Evolutionary conservation across 2,113 vertebrate genomes (phyloP).

Genomic region (Mungos mungo): DNA sequence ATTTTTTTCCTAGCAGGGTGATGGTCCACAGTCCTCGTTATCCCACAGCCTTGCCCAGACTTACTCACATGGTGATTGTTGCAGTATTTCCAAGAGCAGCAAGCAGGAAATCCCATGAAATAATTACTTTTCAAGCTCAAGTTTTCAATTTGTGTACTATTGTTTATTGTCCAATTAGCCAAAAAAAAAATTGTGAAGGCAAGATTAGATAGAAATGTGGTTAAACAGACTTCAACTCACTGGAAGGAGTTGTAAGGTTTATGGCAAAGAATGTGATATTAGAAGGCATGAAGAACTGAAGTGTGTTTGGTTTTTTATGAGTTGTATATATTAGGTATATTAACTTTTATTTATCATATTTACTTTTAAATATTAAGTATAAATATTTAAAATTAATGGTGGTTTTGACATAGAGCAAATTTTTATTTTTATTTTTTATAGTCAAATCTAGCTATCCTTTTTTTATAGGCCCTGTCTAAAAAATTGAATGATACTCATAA

Average conservation of each 20-base stretch:
- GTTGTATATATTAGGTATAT: neutral
- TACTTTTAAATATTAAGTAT: slow-evolving; percentile 1
- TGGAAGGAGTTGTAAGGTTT: neutral
- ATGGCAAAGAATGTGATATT: neutral
- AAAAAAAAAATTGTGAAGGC: neutral
- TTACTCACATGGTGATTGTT: neutral
- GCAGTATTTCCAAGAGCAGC: neutral
- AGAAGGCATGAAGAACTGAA: neutral
- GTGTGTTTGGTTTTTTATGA: neutral
- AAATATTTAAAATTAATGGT: slow-evolving; percentile 19
- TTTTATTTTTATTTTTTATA: neutral
- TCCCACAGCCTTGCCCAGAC: neutral
- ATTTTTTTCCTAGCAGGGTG: neutral
- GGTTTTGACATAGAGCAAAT: neutral
- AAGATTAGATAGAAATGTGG: neutral
- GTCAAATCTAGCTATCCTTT: slow-evolving; percentile 62
- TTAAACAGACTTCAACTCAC: neutral
- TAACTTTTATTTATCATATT: slow-evolving; percentile 45
- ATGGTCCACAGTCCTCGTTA: neutral
- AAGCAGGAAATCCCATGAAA: neutral
- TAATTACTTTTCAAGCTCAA: neutral
- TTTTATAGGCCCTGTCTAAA: slow-evolving; percentile 78
- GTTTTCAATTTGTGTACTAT: neutral
- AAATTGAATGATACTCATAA: slow-evolving; percentile 81
- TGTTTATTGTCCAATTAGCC: neutral